Percentiles rank a stretch among this genome's conserved stretches.
Evolutionary conservation across 1,140 invertebrate species (phyloP).

Genomic region (Marisa cornuarietis): DNA sequence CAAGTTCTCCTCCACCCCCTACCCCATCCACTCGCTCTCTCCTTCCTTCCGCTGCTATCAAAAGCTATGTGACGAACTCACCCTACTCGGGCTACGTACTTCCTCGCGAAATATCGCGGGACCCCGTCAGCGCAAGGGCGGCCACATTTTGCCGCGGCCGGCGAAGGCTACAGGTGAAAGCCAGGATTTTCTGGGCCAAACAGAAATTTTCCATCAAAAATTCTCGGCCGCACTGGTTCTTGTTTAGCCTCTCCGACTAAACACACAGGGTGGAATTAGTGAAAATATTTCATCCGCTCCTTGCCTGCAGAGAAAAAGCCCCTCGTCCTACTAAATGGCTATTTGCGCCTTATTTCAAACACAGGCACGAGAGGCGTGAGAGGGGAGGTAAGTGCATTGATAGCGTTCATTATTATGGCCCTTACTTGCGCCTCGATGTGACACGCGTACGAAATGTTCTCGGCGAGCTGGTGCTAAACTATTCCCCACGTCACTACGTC

Average conservation of each 20-base stretch:
- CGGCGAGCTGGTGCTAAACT: conserved; percentile 1
- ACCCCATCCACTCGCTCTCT: too few species aligned
- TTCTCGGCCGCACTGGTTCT: not conserved
- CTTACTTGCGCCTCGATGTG: conserved; percentile 1
- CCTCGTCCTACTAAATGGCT: conserved; percentile 12
- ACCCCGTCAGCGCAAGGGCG: conserved; percentile 9
- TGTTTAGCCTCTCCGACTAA: conserved; percentile 16
- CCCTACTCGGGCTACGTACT: conserved; percentile 10
- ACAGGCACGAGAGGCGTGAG: not conserved
- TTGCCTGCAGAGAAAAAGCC: not conserved
- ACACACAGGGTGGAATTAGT: conserved; percentile 14
- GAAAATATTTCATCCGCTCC: conserved; percentile 21
- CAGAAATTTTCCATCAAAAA: conserved; percentile 6
- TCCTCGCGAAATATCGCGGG: conserved; percentile 17
- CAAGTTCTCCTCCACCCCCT: too few species aligned
- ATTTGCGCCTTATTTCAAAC: conserved; percentile 21
- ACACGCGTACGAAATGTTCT: conserved; percentile 1
- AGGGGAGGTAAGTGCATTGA: conserved; percentile 8
- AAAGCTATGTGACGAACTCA: conserved; percentile 13
- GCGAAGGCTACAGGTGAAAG: not conserved
- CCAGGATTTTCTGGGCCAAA: not conserved
- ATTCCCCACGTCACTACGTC: too few species aligned
- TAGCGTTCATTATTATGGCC: conserved; percentile 1
- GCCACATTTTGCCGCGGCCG: conserved; percentile 2
- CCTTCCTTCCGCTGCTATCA: conserved; percentile 1